These are phyloP conservation scores for Hydrocynus forskahlii DNA, from an alignment of 2,797 vertebrate genomes.

Conservation along the genomic window DNA sequence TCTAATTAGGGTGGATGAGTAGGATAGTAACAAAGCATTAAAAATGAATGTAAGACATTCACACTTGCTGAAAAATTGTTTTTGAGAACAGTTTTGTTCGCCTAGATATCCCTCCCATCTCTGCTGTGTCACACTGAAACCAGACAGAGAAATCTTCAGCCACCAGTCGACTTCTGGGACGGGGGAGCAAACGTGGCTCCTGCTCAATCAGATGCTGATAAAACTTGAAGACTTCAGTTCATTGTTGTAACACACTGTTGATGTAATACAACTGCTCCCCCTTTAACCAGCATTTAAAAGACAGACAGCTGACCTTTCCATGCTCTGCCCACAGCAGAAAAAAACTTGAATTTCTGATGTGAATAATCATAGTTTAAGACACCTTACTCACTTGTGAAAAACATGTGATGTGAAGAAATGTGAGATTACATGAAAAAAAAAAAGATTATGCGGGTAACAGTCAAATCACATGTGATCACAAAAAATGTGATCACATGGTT, in stretches of 20 bases:
- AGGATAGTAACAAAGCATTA: slow-evolving; percentile 78
- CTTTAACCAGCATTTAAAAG: background rate
- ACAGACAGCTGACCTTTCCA: background rate
- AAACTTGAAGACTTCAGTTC: background rate
- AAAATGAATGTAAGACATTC: slow-evolving; percentile 81
- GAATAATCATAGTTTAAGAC: too few relatives aligned
- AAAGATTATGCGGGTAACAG: too few relatives aligned
- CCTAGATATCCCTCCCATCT: slow-evolving; percentile 68
- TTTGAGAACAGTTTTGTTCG: slow-evolving; percentile 75
- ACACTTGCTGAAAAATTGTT: slow-evolving; percentile 73
- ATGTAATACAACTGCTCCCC: background rate
- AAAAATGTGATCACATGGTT: too few relatives aligned
- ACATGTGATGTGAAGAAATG: too few relatives aligned
- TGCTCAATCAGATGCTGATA: background rate
- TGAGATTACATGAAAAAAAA: too few relatives aligned
- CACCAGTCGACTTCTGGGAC: background rate
- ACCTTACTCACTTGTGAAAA: too few relatives aligned
- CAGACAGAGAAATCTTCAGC: slow-evolving; percentile 61
- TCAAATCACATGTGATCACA: too few relatives aligned
- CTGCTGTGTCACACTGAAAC: slow-evolving; percentile 69
- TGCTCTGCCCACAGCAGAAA: background rate
- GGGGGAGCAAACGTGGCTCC: background rate
- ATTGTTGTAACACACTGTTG: background rate
- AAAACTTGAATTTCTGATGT: too few relatives aligned
- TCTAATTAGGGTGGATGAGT: slow-evolving; percentile 76